A percentile compares a stretch with the other conserved stretches of the same genome.
Conservation (phyloP, 2,113 vertebrate genomes). For the Zeus faber region DNA sequence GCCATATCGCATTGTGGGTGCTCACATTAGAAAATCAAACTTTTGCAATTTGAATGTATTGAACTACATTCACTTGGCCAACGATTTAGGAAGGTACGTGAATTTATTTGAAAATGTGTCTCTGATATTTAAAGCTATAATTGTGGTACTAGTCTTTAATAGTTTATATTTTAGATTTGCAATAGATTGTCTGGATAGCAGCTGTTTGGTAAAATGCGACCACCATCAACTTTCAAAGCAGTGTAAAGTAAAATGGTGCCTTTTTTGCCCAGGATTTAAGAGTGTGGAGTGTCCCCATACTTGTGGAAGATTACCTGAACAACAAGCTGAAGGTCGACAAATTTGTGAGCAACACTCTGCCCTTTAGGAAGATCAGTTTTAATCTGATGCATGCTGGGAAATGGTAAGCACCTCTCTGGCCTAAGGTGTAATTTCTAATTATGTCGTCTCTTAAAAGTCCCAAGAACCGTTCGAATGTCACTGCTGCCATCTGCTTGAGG, state of each 20-base stretch:
- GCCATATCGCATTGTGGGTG: too few species aligned
- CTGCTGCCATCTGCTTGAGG: constrained; percentile 38
- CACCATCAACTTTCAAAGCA: neutral
- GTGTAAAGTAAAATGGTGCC: neutral
- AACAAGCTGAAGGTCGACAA: constrained; percentile 82
- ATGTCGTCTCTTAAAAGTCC: constrained; percentile 1
- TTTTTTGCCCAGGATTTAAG: constrained; percentile 53
- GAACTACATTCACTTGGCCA: too few species aligned
- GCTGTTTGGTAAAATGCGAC: neutral
- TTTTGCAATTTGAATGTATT: too few species aligned
- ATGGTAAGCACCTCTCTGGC: constrained; percentile 64
- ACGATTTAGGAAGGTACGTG: too few species aligned
- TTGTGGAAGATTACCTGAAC: constrained; percentile 81
- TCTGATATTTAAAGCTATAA: too few species aligned
- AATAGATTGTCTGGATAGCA: neutral
- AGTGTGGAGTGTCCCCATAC: constrained; percentile 72
- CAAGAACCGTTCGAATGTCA: neutral
- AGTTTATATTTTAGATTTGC: neutral
- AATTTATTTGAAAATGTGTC: too few species aligned
- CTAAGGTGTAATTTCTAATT: too few species aligned
- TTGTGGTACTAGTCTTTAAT: too few species aligned
- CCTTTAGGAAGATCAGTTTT: constrained; percentile 78
- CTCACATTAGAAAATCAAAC: too few species aligned
- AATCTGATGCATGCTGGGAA: constrained; percentile 79
- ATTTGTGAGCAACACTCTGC: constrained; percentile 81